Percentiles rank a stretch among this genome's conserved stretches.
Conservation (phyloP, 2,888 invertebrate genomes). For the Synergus gifuensis region DNA sequence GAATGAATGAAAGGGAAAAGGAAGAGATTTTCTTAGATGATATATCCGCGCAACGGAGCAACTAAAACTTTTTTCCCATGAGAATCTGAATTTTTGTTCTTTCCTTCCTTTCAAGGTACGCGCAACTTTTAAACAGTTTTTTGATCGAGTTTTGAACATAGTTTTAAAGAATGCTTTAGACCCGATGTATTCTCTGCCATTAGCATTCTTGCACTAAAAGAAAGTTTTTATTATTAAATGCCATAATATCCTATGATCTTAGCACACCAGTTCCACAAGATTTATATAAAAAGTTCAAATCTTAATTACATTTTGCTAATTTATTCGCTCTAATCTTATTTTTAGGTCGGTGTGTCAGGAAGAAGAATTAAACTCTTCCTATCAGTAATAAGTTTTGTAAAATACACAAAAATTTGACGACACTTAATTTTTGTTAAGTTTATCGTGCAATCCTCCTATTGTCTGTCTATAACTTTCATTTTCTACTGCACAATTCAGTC, state of each 20-base stretch:
- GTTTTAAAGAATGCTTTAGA: conserved; percentile 43
- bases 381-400: no score
- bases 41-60: conserved; percentile 31
- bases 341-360: no score
- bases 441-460: no score
- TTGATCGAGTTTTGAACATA: conserved; percentile 49
- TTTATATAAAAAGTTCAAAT: neutral
- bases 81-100: conserved; percentile 23
- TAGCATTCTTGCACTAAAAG: neutral
- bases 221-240: neutral
- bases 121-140: conserved; percentile 42
- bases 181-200: conserved; percentile 2
- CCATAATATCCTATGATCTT: conserved; percentile 6
- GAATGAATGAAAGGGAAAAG: conserved; percentile 32
- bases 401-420: no score
- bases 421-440: no score
- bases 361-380: no score
- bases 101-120: conserved; percentile 8
- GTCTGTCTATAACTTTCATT: neutral
- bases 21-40: conserved; percentile 35
- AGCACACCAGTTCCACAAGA: neutral
- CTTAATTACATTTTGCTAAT: neutral
- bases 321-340: neutral
- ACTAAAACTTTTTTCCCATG: conserved; percentile 47
- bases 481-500: neutral